Percentiles rank a stretch among this genome's conserved stretches.
phyloP scores from a whole-genome alignment of 2,888 invertebrate species.

The Nasonovia ribisnigri region DNA sequence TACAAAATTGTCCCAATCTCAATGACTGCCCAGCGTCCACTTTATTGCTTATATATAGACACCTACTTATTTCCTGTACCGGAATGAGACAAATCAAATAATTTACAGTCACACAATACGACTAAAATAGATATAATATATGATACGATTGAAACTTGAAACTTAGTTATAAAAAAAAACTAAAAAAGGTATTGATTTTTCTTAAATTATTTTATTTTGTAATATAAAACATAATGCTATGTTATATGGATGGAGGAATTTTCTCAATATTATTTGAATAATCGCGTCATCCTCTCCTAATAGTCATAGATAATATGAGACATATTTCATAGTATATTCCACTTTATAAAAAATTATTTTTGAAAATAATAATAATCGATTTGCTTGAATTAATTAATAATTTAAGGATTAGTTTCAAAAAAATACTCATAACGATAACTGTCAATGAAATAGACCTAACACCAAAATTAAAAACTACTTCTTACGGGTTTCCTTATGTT shows the following conservation, averaged over 20 bases:
- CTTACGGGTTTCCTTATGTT: not conserved
- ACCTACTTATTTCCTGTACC: no score
- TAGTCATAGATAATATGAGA: not conserved
- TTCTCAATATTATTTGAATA: not conserved
- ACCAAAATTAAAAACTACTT: not conserved
- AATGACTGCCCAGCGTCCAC: not conserved
- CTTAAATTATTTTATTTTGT: no score
- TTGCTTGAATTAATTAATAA: not conserved
- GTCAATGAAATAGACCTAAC: not conserved
- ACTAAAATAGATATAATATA: not conserved
- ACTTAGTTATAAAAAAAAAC: not conserved
- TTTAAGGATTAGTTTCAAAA: not conserved
- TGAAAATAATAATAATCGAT: not conserved
- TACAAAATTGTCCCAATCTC: constrained; percentile 9
- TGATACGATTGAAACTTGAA: not conserved
- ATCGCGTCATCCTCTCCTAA: no score
- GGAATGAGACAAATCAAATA: not conserved
- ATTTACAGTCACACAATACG: not conserved
- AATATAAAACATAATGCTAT: not conserved
- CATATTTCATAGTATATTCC: not conserved
- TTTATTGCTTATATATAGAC: constrained; percentile 15
- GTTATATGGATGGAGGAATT: not conserved
- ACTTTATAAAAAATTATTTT: not conserved
- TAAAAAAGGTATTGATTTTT: not conserved
- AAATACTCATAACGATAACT: not conserved